Percentiles rank a stretch among this genome's conserved stretches.
These are phyloP conservation scores for Himalopsyche anomala DNA, from an alignment of 2,888 invertebrate species.

Conservation along the genomic window DNA sequence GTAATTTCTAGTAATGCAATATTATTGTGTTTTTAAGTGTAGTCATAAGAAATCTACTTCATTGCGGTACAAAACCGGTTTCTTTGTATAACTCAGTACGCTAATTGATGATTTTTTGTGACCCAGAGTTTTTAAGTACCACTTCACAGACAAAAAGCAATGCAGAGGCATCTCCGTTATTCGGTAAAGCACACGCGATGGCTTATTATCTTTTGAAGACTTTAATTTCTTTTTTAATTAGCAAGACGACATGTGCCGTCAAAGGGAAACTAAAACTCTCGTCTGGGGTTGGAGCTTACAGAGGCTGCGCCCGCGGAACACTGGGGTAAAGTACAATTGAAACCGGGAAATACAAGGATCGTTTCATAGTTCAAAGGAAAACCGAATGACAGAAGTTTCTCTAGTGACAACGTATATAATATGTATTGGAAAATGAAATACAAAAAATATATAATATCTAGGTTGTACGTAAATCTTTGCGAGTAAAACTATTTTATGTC, in stretches of 20 bases:
- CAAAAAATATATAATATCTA: too few species aligned
- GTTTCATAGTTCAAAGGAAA: conserved; percentile 58
- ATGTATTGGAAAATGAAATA: neutral
- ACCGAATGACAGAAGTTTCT: conserved; percentile 19
- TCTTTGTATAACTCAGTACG: neutral
- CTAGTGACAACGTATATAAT: neutral
- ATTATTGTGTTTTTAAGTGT: too few species aligned
- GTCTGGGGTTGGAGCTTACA: neutral
- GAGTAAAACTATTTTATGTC: too few species aligned
- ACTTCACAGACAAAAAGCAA: neutral
- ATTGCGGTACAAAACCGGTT: too few species aligned
- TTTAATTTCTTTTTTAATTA: conserved; percentile 65
- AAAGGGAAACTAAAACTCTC: conserved; percentile 57
- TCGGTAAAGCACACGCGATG: conserved; percentile 51
- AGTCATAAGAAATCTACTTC: too few species aligned
- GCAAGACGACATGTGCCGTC: conserved; percentile 63
- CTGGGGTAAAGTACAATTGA: conserved; percentile 56
- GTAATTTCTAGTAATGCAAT: too few species aligned
- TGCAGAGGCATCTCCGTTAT: neutral
- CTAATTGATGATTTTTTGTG: neutral
- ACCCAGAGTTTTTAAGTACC: neutral
- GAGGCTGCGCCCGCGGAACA: conserved; percentile 8
- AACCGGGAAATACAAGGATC: conserved; percentile 57
- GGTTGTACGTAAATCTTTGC: too few species aligned
- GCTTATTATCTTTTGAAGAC: conserved; percentile 64